phyloP scores from a whole-genome alignment of 2,113 vertebrate genomes.

The Pachypanchax playfairii region DNA sequence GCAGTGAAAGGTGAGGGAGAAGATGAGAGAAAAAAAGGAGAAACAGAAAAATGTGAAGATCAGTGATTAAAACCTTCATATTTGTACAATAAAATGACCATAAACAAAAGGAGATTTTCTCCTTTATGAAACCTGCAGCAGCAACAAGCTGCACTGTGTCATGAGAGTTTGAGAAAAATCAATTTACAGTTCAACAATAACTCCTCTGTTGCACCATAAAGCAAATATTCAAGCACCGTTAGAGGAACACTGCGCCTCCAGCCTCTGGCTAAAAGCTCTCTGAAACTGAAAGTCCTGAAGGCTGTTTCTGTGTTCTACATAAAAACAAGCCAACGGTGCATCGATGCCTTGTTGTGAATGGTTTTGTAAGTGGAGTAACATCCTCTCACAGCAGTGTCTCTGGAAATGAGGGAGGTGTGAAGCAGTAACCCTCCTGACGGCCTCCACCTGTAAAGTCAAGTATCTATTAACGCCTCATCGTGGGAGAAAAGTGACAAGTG shows the following conservation, averaged over 20 bases:
- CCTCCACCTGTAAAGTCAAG: constrained; percentile 7
- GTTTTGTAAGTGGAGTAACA: not conserved
- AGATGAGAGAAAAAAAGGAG: not conserved
- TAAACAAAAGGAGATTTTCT: too few relatives aligned
- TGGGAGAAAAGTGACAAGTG: not conserved
- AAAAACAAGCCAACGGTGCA: too few relatives aligned
- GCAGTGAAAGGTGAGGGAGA: not conserved
- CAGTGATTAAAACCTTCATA: not conserved
- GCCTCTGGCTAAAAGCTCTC: too few relatives aligned
- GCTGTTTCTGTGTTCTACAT: too few relatives aligned
- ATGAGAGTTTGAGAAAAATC: not conserved
- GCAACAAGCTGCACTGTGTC: not conserved
- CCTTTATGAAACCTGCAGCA: not conserved
- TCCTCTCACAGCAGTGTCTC: not conserved
- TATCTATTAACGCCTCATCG: not conserved
- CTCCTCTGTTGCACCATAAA: not conserved
- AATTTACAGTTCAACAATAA: not conserved
- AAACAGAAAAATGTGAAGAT: not conserved
- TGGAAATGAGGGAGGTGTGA: constrained; percentile 6
- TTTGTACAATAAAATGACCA: not conserved
- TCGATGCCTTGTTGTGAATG: not conserved
- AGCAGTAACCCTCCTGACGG: constrained; percentile 17
- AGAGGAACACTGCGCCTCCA: not conserved
- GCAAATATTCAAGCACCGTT: not conserved
- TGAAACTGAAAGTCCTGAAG: too few relatives aligned